Base-by-base conservation (phyloP, 2,797 vertebrate species). In the Atherinosoma microstoma region DNA sequence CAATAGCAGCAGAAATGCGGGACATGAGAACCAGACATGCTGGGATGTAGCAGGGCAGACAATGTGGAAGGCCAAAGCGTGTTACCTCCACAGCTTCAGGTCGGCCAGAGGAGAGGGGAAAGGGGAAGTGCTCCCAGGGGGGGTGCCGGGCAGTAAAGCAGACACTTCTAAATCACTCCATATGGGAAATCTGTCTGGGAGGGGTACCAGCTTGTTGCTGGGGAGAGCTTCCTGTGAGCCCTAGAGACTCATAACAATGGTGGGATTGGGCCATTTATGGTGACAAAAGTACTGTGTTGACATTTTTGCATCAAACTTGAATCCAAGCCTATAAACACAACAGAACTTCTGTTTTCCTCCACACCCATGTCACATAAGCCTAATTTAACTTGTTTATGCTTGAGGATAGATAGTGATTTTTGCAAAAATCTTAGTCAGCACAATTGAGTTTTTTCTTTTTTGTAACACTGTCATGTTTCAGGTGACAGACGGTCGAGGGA, bases 401-500 rank as follows among this genome's bases (percentile, higher is more conserved):
- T 30, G 54, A 27, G 53, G 27, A 27, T 6, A 15, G 27, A 13
- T 18, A 30, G 6, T 30, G 54, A 54, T 9, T 30, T 56, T 56
- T 29, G 27, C 15, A 7, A 22, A 59, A 24, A 54, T 58, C 13
- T 16, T 29, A 12, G 12, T 49, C 40, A 54, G 22, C 40, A 2
- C 3, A 47, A 2, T n/a, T 49, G 47, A 34, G 2, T 49, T 62
- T 30, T 62, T 24, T 1, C 9, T 34, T 64, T 73, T 67, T 12
- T 64, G 13, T 16, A 7, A 15, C 29, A 0, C n/a, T 53, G 45
- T 49, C 27, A 2, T 78, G 56, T 74, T 93, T 34, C 94, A 99
- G 98, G 97, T 99, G 80, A 88, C 92, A 5, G 96, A 96, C 2
- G 93, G 96, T 69, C 95, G 96, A 90, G 97, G 97, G 64, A 98